Conservation (phyloP, 2,888 invertebrate species). For the Lasioglossum oenotherae region DNA sequence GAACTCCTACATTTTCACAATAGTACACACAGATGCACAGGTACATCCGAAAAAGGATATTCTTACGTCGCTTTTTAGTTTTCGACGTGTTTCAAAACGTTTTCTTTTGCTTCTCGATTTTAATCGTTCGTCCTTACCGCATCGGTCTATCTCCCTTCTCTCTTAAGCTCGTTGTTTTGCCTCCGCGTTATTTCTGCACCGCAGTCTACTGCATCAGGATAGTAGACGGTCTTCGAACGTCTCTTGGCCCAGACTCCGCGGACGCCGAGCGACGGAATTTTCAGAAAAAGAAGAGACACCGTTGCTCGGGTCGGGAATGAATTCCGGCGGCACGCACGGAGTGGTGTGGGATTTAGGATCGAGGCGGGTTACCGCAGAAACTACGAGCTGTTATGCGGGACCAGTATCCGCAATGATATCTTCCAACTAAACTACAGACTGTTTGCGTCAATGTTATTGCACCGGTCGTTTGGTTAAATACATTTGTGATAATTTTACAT, state of each 20-base stretch:
- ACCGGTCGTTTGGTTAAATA: no score
- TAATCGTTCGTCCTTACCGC: slow-evolving; percentile 25
- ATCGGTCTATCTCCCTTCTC: slow-evolving; percentile 3
- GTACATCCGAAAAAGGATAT: no score
- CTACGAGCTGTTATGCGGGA: neutral
- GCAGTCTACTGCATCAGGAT: slow-evolving; percentile 30
- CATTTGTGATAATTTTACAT: no score
- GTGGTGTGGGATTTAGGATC: slow-evolving; percentile 13
- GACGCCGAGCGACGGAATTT: slow-evolving; percentile 57
- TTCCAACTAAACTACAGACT: neutral
- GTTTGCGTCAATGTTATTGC: neutral
- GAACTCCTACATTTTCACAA: no score
- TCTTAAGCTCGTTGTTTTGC: slow-evolving; percentile 19
- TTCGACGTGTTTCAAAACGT: neutral
- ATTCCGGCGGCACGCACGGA: slow-evolving; percentile 53
- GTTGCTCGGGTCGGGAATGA: slow-evolving; percentile 41
- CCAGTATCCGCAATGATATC: neutral
- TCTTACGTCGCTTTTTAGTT: neutral
- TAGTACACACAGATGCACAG: neutral
- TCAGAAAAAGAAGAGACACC: slow-evolving; percentile 15
- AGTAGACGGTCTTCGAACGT: slow-evolving; percentile 35
- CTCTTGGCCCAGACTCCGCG: slow-evolving; percentile 51
- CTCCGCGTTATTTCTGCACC: slow-evolving; percentile 42
- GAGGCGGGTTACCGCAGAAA: neutral
- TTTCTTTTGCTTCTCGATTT: neutral